Base-by-base conservation (phyloP, 2,888 invertebrate species). In the Drosophila birchii region DNA sequence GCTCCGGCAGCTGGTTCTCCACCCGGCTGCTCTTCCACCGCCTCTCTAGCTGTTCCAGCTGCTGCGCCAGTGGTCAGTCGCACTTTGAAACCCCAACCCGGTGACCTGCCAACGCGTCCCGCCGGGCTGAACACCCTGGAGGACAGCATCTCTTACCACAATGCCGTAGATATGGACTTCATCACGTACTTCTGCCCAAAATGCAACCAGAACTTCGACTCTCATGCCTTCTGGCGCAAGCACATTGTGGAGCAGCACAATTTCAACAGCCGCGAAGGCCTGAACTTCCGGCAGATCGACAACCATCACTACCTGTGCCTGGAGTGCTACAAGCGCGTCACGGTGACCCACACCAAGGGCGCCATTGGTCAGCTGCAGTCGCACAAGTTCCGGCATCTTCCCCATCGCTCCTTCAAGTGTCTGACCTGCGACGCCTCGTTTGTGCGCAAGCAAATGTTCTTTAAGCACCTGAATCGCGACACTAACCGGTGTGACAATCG, bases 371-470 rank as follows among this genome's bases (percentile, higher is more conserved):
- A 91, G 74, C 63, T 91, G 57, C 91, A 91, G 55, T 91, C 91
- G 44, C 91, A 91, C 66, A 91, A 91, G 75, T 91, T 91, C 77
- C 86, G 91, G 1, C 91, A 91, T 59, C 76, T 91, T 49, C 91
- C 91, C 1, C 88, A 89, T 54, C 90, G 91, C 56, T 91, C 91
- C 23, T 91, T 91, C 62, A 86, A 86, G 39, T 91, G 91, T 67
- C 78, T 86, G 18, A 82, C 80, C n/a, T 91, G 91, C 64, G 77
- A 74, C 23, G 86, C 84, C 0, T 88, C 90, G 44, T 91, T 91
- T 68, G 91, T 91, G 51, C 90, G 91, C 20, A 91, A 91, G 55
- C 91, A 91, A 79, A 91, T 91, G 91, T 91, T 91, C 70, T 91
- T 91, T 56, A 91, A 91, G 67, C 91, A 91, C 68, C 70, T 91